These are phyloP conservation scores for Solenopsis invicta DNA, from an alignment of 1,140 invertebrate species.

Conservation along the genomic window DNA sequence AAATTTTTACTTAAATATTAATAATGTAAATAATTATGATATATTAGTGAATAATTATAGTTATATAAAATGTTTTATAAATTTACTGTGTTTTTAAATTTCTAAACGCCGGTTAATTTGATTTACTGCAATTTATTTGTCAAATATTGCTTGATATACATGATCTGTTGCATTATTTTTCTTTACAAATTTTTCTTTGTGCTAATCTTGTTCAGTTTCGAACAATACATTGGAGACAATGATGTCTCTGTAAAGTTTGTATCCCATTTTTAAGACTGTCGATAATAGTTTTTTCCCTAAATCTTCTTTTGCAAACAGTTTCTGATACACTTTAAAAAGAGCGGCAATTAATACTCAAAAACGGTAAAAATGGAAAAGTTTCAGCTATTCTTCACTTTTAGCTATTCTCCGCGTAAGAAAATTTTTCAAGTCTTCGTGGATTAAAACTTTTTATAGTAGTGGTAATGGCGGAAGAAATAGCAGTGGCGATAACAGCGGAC, in stretches of 20 bases:
- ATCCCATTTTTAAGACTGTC: not conserved
- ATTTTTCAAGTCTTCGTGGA: conserved; percentile 24
- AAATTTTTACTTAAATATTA: not conserved
- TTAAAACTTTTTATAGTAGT: conserved; percentile 35
- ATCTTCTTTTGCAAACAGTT: not conserved
- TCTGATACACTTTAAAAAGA: conserved; percentile 13
- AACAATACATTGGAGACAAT: not conserved
- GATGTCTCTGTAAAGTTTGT: not conserved
- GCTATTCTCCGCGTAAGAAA: conserved; percentile 11
- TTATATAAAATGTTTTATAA: conserved; percentile 18
- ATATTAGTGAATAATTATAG: too few species aligned
- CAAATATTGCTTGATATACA: not conserved
- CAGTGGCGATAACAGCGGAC: not conserved
- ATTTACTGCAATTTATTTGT: conserved; percentile 18
- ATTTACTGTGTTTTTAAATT: not conserved
- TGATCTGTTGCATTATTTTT: not conserved
- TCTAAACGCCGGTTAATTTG: not conserved
- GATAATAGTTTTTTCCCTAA: not conserved
- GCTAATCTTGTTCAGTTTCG: not conserved
- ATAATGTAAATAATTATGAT: not conserved
- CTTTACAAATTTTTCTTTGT: not conserved
- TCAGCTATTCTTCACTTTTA: not conserved
- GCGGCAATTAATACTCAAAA: conserved; percentile 9
- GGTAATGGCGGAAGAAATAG: not conserved
- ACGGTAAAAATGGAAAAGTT: conserved; percentile 11